Evolutionary conservation across 1,140 invertebrate species (phyloP).

Genomic region (Ceratosolen solmsi): DNA sequence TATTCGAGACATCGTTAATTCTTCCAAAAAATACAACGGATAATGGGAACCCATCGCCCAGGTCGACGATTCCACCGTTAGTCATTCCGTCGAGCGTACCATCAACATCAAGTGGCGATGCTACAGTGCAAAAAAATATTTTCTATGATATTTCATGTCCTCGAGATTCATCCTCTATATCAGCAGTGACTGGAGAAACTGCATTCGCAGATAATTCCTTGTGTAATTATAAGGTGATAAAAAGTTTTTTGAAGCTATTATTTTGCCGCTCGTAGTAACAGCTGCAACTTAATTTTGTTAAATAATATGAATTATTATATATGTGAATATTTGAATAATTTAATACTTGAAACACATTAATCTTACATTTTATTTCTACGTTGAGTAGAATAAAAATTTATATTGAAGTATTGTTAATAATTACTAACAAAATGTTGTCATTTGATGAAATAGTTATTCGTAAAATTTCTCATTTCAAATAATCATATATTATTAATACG

Average conservation of each 20-base stretch:
- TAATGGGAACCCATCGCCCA: slow-evolving; percentile 53
- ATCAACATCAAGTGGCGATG: slow-evolving; percentile 54
- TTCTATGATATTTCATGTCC: slow-evolving; percentile 36
- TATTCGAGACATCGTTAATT: slow-evolving; percentile 58
- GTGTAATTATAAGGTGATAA: slow-evolving; percentile 52
- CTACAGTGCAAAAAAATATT: slow-evolving; percentile 49
- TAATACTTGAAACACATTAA: no score
- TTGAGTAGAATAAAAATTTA: no score
- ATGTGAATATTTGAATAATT: no score
- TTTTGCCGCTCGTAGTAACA: no score
- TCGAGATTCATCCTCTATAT: slow-evolving; percentile 1
- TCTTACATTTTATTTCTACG: no score
- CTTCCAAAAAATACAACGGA: slow-evolving; percentile 23
- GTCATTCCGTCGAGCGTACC: slow-evolving; percentile 58
- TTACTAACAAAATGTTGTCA: no score
- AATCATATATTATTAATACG: no score
- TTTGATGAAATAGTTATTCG: no score
- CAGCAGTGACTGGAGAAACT: not conserved
- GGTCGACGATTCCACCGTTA: slow-evolving; percentile 35
- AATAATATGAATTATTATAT: no score
- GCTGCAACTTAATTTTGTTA: no score
- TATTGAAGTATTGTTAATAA: no score
- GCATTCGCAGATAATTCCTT: slow-evolving; percentile 3
- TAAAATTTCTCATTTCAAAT: no score
- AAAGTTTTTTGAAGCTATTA: not conserved